Percentiles rank a stretch among this genome's conserved stretches.
These are phyloP conservation scores for Rattus rattus DNA, from an alignment of 2,113 vertebrate species.

Conservation along the genomic window DNA sequence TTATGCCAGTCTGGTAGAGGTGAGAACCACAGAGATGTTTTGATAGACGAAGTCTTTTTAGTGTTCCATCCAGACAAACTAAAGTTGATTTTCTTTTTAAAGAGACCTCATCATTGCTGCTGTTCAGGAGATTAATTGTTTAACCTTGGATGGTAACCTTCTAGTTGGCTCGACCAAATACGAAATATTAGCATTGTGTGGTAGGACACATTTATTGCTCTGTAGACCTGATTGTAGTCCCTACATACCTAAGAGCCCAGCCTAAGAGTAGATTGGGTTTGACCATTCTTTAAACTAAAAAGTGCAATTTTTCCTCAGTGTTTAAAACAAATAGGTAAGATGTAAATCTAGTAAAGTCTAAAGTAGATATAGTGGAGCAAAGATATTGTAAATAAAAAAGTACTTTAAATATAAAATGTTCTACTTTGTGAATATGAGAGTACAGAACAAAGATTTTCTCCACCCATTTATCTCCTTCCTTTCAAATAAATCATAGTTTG, in stretches of 20 bases:
- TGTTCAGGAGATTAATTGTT: constrained; percentile 81
- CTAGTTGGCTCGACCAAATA: constrained; percentile 81
- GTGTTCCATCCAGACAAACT: constrained; percentile 86
- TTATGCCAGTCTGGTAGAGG: constrained; percentile 86
- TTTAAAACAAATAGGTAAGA: constrained; percentile 88
- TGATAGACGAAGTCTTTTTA: constrained; percentile 83
- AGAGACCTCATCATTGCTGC: constrained; percentile 84
- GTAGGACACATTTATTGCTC: constrained; percentile 83
- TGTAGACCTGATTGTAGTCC: constrained; percentile 82
- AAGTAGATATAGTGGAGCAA: constrained; percentile 93
- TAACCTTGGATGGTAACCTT: constrained; percentile 78
- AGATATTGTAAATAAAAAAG: constrained; percentile 93
- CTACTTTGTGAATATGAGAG: constrained; percentile 96
- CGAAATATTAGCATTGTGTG: constrained; percentile 78
- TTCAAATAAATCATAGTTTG: constrained; percentile 95
- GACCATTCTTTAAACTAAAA: constrained; percentile 79
- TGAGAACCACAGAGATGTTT: constrained; percentile 79
- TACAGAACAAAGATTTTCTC: constrained; percentile 92
- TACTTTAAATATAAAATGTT: constrained; percentile 95
- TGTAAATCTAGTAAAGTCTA: constrained; percentile 93
- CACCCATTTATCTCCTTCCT: constrained; percentile 91
- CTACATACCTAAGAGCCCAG: constrained; percentile 83
- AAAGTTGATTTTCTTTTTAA: constrained; percentile 78
- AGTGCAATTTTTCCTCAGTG: constrained; percentile 85
- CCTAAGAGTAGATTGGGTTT: constrained; percentile 85